These are phyloP conservation scores for Autographa pulchrina DNA, from an alignment of 2,888 invertebrate genomes.

Conservation along the genomic window DNA sequence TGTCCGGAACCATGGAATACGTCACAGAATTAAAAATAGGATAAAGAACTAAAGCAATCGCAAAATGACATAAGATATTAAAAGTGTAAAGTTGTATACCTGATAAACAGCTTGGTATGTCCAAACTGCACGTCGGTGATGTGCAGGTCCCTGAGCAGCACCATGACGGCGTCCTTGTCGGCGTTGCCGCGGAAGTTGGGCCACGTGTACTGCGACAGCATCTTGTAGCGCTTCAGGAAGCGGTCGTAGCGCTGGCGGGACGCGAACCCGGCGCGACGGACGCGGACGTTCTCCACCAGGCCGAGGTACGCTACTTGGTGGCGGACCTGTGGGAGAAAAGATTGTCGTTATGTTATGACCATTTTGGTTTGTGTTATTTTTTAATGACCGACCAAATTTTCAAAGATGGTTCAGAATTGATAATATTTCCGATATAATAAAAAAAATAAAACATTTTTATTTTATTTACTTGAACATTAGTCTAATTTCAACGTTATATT, in stretches of 20 bases:
- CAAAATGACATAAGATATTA: no score
- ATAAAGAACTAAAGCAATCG: no score
- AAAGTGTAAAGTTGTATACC: constrained; percentile 86
- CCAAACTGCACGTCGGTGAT: constrained; percentile 97
- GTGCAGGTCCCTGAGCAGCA: constrained; percentile 94
- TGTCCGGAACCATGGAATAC: no score
- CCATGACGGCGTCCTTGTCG: constrained; percentile 95
- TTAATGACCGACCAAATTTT: no score
- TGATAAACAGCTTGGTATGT: constrained; percentile 98
- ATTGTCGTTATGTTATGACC: no score
- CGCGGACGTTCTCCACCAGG: constrained; percentile 98
- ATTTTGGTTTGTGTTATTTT: no score
- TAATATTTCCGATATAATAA: no score
- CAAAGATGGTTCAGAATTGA: no score
- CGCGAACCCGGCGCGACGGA: constrained; percentile 99
- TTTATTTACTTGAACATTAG: no score
- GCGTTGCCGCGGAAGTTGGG: constrained; percentile 96
- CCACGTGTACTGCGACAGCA: constrained; percentile 98
- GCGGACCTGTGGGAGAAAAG: constrained; percentile 75
- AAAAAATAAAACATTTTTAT: neutral
- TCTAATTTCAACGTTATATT: no score
- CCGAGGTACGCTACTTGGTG: constrained; percentile 96
- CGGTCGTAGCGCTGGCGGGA: constrained; percentile 97
- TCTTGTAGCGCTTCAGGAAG: constrained; percentile 98
- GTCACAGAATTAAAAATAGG: no score